phyloP scores from a whole-genome alignment of 2,797 vertebrate species.

The Pseudochromis fuscus region DNA sequence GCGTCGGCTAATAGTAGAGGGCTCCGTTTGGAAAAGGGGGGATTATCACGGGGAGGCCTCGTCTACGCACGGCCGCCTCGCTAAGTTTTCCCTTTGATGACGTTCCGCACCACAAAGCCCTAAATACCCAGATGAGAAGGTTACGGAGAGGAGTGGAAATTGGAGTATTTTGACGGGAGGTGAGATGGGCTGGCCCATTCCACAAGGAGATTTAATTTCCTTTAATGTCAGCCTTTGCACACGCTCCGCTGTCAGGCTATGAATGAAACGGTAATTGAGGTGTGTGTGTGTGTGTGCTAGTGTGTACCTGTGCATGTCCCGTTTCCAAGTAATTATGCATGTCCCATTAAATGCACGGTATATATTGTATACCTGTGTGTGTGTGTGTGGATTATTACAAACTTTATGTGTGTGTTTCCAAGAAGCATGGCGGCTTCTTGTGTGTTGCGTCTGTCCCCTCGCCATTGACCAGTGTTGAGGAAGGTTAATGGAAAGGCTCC shows the following conservation, averaged over 20 bases:
- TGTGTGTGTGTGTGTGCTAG: conserved; percentile 54
- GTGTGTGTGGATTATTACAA: conserved; percentile 1
- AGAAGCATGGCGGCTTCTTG: not conserved
- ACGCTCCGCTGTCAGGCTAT: conserved; percentile 70
- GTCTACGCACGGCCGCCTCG: conserved; percentile 61
- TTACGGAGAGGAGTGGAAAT: conserved; percentile 71
- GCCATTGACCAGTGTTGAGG: conserved; percentile 70
- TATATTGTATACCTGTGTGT: conserved; percentile 9
- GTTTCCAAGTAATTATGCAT: conserved; percentile 55
- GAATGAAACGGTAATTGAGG: conserved; percentile 77
- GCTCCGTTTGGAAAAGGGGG: conserved; percentile 62
- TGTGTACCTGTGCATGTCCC: conserved; percentile 53
- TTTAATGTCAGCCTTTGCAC: conserved; percentile 78
- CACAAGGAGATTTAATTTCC: conserved; percentile 80
- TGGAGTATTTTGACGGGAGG: conserved; percentile 74
- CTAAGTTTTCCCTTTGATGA: conserved; percentile 80
- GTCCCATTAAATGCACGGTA: conserved; percentile 40
- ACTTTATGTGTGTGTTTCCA: conserved; percentile 19
- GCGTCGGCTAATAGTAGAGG: conserved; percentile 69
- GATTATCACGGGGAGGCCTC: conserved; percentile 77
- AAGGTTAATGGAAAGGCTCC: conserved; percentile 82
- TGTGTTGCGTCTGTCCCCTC: conserved; percentile 32
- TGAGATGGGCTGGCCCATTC: conserved; percentile 75
- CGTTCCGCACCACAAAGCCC: conserved; percentile 80
- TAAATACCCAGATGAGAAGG: conserved; percentile 83